Percentiles rank a stretch among this genome's conserved stretches.
Conservation (phyloP, 2,113 vertebrate species). For the Dermatemys mawii region DNA sequence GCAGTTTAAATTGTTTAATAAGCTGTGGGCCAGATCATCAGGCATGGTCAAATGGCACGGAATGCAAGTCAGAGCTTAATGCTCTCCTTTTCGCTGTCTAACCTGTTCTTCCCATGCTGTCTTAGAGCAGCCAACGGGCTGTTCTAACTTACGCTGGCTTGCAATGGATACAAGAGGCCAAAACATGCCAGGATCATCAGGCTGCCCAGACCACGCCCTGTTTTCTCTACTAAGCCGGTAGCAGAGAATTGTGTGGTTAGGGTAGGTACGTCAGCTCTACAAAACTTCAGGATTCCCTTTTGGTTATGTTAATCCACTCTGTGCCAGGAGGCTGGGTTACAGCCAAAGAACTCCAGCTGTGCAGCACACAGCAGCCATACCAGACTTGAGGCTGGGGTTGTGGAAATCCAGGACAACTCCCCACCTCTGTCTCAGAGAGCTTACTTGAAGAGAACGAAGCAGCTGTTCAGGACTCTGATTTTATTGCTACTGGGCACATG, state of each 20-base stretch:
- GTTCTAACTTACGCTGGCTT: not conserved
- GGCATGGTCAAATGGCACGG: not conserved
- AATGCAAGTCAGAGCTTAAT: not conserved
- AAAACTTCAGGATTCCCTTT: not conserved
- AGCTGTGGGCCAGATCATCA: conserved; percentile 29
- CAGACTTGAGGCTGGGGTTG: rapidly evolving
- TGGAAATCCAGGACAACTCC: not conserved
- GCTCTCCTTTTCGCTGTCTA: conserved; percentile 8
- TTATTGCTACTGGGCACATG: not conserved
- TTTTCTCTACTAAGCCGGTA: not conserved
- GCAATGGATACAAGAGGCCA: not conserved
- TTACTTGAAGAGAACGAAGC: rapidly evolving
- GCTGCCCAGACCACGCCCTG: not conserved
- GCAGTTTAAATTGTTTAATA: conserved; percentile 17
- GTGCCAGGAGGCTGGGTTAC: not conserved
- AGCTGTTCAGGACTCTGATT: not conserved
- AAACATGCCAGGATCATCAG: not conserved
- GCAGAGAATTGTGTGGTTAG: rapidly evolving
- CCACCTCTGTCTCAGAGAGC: not conserved
- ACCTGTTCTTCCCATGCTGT: not conserved
- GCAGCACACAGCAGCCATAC: rapidly evolving
- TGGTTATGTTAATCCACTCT: rapidly evolving
- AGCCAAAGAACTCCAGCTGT: not conserved
- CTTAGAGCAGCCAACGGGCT: not conserved
- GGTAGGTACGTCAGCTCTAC: not conserved